Evolutionary conservation across 2,888 invertebrate species (phyloP).

Genomic region (Nematopogon swammerdamellus): DNA sequence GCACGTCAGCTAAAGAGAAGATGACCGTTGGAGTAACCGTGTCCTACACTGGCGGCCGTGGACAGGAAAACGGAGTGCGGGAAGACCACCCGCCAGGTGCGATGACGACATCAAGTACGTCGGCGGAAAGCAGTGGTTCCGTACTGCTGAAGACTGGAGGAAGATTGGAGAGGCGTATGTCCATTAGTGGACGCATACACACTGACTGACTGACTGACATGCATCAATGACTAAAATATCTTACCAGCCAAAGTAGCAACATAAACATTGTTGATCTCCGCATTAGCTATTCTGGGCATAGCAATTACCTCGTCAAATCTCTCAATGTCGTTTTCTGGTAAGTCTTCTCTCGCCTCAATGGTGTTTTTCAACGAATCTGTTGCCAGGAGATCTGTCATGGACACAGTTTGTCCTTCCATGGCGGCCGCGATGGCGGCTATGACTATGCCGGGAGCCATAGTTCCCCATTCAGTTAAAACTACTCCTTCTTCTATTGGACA

Average conservation of each 20-base stretch:
- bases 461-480: slow-evolving; percentile 60
- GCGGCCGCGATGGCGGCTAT: slow-evolving; percentile 59
- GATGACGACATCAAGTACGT: too few relatives aligned
- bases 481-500: slow-evolving; percentile 68
- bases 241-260: slow-evolving; percentile 60
- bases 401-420: slow-evolving; percentile 56
- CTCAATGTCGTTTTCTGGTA: slow-evolving; percentile 20
- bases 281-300: slow-evolving; percentile 9
- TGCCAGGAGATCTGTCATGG: slow-evolving; percentile 42
- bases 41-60: too few relatives aligned
- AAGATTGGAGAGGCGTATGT: too few relatives aligned
- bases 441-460: slow-evolving; percentile 56
- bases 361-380: slow-evolving; percentile 37
- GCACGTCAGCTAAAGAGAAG: too few relatives aligned
- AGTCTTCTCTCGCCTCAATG: slow-evolving; percentile 14
- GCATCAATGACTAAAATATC: not conserved
- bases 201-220: too few relatives aligned
- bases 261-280: slow-evolving; percentile 56
- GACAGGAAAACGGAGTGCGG: too few relatives aligned
- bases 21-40: too few relatives aligned
- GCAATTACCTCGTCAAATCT: slow-evolving; percentile 19
- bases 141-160: too few relatives aligned
- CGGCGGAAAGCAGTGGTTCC: too few relatives aligned
- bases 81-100: too few relatives aligned
- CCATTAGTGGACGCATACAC: too few relatives aligned